These are phyloP conservation scores for Cottoperca gobio DNA, from an alignment of 2,797 vertebrate genomes.

Conservation along the genomic window DNA sequence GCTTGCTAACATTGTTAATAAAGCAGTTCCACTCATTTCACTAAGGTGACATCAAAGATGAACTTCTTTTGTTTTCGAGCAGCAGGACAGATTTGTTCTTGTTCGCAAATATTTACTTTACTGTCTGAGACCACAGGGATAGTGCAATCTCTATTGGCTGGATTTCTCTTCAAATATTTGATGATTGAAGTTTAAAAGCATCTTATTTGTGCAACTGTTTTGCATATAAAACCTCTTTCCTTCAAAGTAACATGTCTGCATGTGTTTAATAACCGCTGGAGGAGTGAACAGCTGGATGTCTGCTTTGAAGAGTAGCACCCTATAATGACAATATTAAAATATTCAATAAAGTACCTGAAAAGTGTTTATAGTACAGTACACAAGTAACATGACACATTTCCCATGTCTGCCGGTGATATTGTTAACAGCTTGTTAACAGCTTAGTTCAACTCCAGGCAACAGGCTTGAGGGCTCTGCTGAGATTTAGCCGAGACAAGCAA, in stretches of 20 bases:
- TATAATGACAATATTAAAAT: constrained; percentile 39
- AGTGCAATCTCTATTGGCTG: constrained; percentile 26
- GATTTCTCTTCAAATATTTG: constrained; percentile 23
- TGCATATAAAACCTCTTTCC: constrained; percentile 56
- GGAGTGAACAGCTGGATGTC: constrained; percentile 50
- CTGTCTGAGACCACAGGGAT: constrained; percentile 54
- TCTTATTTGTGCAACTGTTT: constrained; percentile 54
- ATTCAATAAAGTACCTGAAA: constrained; percentile 43
- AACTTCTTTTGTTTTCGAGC: constrained; percentile 45
- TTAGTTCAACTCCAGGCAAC: constrained; percentile 67
- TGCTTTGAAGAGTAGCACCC: constrained; percentile 53
- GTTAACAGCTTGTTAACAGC: constrained; percentile 79
- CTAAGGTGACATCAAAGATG: constrained; percentile 26
- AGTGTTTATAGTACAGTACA: constrained; percentile 47
- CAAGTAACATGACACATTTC: constrained; percentile 47
- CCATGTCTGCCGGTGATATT: constrained; percentile 53
- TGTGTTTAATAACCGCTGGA: constrained; percentile 35
- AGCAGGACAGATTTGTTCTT: constrained; percentile 44
- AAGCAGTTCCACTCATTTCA: constrained; percentile 20
- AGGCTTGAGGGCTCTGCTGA: constrained; percentile 70
- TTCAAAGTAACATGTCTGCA: constrained; percentile 57
- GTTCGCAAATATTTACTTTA: constrained; percentile 57
- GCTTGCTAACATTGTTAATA: constrained; percentile 14
- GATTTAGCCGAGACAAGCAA: constrained; percentile 65
- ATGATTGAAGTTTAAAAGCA: constrained; percentile 58